Evolutionary conservation across 2,888 invertebrate species (phyloP).

Genomic region (Zelleria hepariella): DNA sequence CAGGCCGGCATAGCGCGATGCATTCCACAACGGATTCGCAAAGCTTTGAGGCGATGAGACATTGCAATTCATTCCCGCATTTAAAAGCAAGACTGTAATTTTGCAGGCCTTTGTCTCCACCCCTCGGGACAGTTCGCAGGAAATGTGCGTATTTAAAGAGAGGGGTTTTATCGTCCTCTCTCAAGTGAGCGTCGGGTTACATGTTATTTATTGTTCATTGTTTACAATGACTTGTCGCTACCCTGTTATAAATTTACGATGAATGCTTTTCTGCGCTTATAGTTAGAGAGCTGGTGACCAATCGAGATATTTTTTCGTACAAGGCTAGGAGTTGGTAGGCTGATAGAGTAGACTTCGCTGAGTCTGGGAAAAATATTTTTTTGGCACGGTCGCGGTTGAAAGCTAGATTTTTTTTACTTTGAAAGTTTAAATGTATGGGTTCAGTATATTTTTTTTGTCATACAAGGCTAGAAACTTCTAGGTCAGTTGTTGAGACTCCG

Average conservation of each 20-base stretch:
- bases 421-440: no score
- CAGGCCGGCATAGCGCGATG: slow-evolving; percentile 22
- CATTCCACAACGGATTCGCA: slow-evolving; percentile 43
- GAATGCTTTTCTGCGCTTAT: neutral
- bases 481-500: no score
- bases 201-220: no score
- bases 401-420: no score
- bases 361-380: no score
- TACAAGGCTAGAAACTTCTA: neutral
- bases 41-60: slow-evolving; percentile 66
- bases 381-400: no score
- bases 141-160: slow-evolving; percentile 65
- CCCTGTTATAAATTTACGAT: neutral
- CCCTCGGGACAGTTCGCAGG: slow-evolving; percentile 39
- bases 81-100: slow-evolving; percentile 70
- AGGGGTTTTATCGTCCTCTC: slow-evolving; percentile 55
- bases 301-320: no score
- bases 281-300: neutral
- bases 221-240: no score
- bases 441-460: no score
- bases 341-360: no score
- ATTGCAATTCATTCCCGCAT: slow-evolving; percentile 66
- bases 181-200: slow-evolving; percentile 35
- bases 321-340: no score
- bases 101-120: slow-evolving; percentile 62